These are phyloP conservation scores for Tiaroga cobitis DNA, from an alignment of 2,797 vertebrate genomes.

Conservation along the genomic window DNA sequence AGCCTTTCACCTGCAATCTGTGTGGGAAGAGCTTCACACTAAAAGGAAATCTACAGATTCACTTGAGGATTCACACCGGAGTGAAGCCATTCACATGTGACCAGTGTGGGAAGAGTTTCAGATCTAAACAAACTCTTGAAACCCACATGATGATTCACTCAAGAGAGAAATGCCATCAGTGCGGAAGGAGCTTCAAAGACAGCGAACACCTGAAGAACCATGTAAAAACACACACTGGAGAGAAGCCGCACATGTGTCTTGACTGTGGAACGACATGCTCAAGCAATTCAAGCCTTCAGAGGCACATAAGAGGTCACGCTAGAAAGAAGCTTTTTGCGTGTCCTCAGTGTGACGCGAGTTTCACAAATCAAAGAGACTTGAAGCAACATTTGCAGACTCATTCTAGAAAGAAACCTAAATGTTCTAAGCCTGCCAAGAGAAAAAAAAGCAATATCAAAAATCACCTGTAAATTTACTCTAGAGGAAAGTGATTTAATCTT, in stretches of 20 bases:
- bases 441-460: not conserved
- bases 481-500: not conserved
- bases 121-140: not conserved
- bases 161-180: not conserved
- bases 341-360: not conserved
- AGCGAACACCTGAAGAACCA: not conserved
- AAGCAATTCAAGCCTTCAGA: not conserved
- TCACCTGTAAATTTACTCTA: not conserved
- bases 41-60: not conserved
- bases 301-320: not conserved
- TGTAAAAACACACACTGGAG: not conserved
- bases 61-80: not conserved
- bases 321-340: not conserved
- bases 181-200: not conserved
- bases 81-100: not conserved
- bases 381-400: not conserved
- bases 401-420: not conserved
- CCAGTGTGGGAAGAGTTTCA: not conserved
- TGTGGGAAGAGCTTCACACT: not conserved
- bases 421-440: not conserved
- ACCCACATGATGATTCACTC: not conserved
- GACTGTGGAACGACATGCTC: not conserved
- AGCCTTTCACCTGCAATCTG: not conserved
- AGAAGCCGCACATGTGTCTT: not conserved
- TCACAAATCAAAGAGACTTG: not conserved